These are phyloP conservation scores for Garrulus glandarius DNA, from an alignment of 2,797 vertebrate species.

Conservation along the genomic window DNA sequence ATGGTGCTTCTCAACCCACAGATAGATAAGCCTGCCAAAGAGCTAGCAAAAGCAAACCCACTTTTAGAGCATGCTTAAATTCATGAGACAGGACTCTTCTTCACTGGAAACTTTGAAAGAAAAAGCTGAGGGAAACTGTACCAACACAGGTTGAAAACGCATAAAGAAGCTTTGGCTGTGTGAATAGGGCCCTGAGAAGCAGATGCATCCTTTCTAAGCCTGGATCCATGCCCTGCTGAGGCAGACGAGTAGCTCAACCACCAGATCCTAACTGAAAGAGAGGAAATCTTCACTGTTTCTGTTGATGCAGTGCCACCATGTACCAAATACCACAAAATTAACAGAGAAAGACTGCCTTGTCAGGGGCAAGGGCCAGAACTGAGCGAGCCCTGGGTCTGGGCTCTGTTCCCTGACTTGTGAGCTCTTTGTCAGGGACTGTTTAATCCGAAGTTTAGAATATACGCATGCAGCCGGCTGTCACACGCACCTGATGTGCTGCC, in stretches of 20 bases:
- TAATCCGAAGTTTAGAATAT: not conserved
- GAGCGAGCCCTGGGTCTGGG: not conserved
- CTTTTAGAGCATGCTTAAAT: not conserved
- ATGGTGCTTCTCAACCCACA: not conserved
- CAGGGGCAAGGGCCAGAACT: not conserved
- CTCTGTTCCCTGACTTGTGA: not conserved
- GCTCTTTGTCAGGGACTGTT: not conserved
- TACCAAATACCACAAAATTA: not conserved
- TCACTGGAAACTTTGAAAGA: not conserved
- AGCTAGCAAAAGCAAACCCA: not conserved
- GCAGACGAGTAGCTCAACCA: accelerated
- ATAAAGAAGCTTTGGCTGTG: not conserved
- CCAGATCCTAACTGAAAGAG: not conserved
- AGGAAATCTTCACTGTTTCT: not conserved
- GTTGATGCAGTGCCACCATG: not conserved
- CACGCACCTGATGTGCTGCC: not conserved
- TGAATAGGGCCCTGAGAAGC: not conserved
- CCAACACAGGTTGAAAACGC: not conserved
- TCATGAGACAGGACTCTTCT: accelerated
- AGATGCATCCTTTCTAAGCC: not conserved
- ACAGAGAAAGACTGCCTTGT: not conserved
- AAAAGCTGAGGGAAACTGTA: not conserved
- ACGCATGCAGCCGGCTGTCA: not conserved
- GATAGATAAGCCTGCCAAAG: not conserved
- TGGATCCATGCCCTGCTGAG: not conserved